A percentile compares a stretch with the other conserved stretches of the same genome.
Evolutionary conservation across 2,888 invertebrate species (phyloP).

Genomic region (Norana najaformis): DNA sequence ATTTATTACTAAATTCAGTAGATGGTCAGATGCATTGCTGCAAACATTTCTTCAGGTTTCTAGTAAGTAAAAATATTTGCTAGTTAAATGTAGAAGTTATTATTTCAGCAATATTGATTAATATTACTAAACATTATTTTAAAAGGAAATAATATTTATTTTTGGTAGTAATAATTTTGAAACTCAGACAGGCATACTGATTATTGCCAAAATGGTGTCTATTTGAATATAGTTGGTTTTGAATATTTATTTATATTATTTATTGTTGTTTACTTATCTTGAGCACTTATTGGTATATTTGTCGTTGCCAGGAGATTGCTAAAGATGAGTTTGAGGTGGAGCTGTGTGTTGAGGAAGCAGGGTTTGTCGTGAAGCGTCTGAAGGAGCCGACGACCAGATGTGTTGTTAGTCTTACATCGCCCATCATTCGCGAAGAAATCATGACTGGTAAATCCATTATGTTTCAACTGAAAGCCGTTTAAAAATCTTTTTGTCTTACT

Average conservation of each 20-base stretch:
- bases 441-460: conserved; percentile 9
- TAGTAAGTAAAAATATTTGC: not conserved
- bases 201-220: too few species aligned
- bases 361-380: conserved; percentile 76
- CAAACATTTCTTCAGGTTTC: not conserved
- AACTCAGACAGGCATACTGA: too few species aligned
- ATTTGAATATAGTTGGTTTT: not conserved
- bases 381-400: conserved; percentile 66
- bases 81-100: too few species aligned
- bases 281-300: not conserved
- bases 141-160: too few species aligned
- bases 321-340: conserved; percentile 76
- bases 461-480: not conserved
- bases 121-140: too few species aligned
- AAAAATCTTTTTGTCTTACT: not conserved
- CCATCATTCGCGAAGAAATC: conserved; percentile 78
- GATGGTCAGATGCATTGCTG: not conserved
- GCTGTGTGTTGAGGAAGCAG: conserved; percentile 81
- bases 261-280: not conserved
- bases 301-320: not conserved
- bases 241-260: not conserved
- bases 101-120: too few species aligned
- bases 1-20: too few species aligned
- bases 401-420: conserved; percentile 87
- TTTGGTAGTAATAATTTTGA: too few species aligned